These are phyloP conservation scores for Silurus glanis DNA, from an alignment of 2,113 vertebrate genomes.

Conservation along the genomic window DNA sequence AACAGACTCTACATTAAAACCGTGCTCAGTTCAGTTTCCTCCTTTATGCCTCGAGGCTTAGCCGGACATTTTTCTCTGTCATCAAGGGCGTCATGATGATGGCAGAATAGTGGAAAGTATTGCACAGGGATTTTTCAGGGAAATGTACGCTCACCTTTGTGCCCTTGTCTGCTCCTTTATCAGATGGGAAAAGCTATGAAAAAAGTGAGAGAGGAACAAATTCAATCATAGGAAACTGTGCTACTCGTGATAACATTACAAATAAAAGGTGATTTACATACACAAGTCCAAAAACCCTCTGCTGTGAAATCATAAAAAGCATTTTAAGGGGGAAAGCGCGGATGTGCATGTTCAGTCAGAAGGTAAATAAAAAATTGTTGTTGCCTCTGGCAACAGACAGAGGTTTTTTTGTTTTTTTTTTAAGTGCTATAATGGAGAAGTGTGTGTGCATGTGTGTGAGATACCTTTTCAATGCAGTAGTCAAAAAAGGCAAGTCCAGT, in stretches of 20 bases:
- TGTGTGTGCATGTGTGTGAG: not conserved
- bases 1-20: not conserved
- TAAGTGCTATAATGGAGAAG: not conserved
- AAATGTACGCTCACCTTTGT: slow-evolving; percentile 81
- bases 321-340: not conserved
- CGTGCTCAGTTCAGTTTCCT: not conserved
- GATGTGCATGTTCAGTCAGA: slow-evolving; percentile 1
- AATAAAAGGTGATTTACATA: not conserved
- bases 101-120: slow-evolving; percentile 8
- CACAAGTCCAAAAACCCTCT: too few relatives aligned
- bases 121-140: slow-evolving; percentile 25
- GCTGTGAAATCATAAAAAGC: not conserved
- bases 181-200: slow-evolving; percentile 88
- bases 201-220: slow-evolving; percentile 61
- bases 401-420: not conserved
- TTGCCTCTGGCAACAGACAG: slow-evolving; percentile 19
- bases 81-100: not conserved
- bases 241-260: not conserved
- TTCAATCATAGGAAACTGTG: slow-evolving; percentile 69
- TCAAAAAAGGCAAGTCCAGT: slow-evolving; percentile 97
- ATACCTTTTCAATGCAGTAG: slow-evolving; percentile 96
- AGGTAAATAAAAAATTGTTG: not conserved
- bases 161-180: slow-evolving; percentile 92
- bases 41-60: not conserved
- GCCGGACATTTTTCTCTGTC: not conserved